Percentiles rank a stretch among this genome's conserved stretches.
Evolutionary conservation across 2,888 invertebrate species (phyloP).

Genomic region (Drepana falcataria): DNA sequence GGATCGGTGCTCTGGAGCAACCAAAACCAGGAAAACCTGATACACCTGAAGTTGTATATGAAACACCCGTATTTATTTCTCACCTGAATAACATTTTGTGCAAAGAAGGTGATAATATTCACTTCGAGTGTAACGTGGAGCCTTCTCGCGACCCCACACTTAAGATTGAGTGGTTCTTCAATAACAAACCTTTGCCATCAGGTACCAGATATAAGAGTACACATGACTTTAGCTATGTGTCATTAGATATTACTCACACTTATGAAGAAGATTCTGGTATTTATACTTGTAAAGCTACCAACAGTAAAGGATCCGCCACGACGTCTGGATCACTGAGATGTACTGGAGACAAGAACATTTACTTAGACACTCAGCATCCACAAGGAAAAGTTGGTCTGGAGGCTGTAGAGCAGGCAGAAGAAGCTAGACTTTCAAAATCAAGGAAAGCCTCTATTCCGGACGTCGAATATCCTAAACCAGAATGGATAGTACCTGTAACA

Average conservation of each 20-base stretch:
- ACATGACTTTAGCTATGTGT: conserved; percentile 97
- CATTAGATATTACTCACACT: conserved; percentile 91
- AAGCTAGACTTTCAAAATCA: conserved; percentile 85
- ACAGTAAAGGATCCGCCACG: conserved; percentile 92
- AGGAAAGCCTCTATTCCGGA: conserved; percentile 85
- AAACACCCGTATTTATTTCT: conserved; percentile 92
- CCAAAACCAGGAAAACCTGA: conserved; percentile 83
- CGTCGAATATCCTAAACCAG: conserved; percentile 88
- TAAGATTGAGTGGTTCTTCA: conserved; percentile 96
- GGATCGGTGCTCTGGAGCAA: conserved; percentile 91
- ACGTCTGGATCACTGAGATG: conserved; percentile 94
- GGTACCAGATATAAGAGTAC: conserved; percentile 95
- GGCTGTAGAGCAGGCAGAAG: conserved; percentile 93
- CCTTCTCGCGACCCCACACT: conserved; percentile 95
- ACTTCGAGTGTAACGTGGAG: conserved; percentile 95
- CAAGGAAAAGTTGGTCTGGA: conserved; percentile 94
- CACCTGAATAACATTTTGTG: conserved; percentile 94
- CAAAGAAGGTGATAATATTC: conserved; percentile 91
- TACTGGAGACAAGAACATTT: conserved; percentile 87
- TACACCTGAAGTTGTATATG: conserved; percentile 87
- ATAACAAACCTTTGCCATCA: conserved; percentile 91
- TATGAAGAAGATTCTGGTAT: conserved; percentile 96
- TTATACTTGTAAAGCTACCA: conserved; percentile 93
- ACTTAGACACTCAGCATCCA: conserved; percentile 95
- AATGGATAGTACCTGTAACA: conserved; percentile 90